phyloP scores from a whole-genome alignment of 2,888 invertebrate genomes.

The Anticlea derivata region DNA sequence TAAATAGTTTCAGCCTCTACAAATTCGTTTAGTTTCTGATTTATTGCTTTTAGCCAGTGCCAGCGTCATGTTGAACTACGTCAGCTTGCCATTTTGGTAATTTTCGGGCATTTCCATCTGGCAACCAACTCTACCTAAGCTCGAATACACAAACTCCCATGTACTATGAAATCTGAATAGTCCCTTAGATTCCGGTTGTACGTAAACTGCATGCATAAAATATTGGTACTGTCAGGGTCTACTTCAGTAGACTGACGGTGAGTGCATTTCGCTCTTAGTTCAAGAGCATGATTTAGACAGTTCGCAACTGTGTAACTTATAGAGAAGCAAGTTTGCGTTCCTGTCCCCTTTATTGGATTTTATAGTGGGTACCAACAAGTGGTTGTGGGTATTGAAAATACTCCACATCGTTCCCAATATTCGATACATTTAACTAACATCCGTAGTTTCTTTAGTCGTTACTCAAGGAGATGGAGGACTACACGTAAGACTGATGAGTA shows the following conservation, averaged over 20 bases:
- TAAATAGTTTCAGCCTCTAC: not conserved
- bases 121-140: conserved; percentile 1
- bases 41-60: too few species aligned
- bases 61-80: not conserved
- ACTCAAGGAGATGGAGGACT: too few species aligned
- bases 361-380: too few species aligned
- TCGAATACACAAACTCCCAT: conserved; percentile 6
- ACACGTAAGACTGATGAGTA: too few species aligned
- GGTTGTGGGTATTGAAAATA: too few species aligned
- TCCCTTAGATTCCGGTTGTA: not conserved
- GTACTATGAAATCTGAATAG: conserved; percentile 15
- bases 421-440: too few species aligned
- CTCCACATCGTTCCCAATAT: too few species aligned
- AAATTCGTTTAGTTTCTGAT: not conserved
- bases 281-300: not conserved
- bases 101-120: not conserved
- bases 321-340: too few species aligned
- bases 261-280: not conserved
- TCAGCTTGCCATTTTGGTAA: not conserved
- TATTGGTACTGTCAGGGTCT: not conserved
- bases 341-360: too few species aligned
- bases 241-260: conserved; percentile 1
- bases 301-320: not conserved
- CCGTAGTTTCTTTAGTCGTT: too few species aligned
- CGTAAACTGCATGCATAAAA: conserved; percentile 18